Conservation (phyloP, 2,888 invertebrate genomes). For the Thereva nobilitata region DNA sequence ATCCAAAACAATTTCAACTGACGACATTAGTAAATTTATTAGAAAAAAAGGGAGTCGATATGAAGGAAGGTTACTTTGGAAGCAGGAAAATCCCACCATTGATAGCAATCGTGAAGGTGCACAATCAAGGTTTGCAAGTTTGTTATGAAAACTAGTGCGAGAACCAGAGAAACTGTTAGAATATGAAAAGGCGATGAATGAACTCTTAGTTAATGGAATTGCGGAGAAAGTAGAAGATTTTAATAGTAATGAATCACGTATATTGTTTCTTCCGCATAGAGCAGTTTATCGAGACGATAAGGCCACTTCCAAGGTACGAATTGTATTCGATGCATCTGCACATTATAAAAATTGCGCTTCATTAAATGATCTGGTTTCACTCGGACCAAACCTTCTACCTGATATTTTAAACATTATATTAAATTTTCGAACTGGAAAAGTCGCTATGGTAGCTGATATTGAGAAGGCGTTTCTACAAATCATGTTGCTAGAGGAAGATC, state of each 20-base stretch:
- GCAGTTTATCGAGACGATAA: constrained; percentile 10
- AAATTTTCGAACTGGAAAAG: background rate
- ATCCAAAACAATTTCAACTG: no score
- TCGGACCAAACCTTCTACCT: background rate
- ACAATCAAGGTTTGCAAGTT: background rate
- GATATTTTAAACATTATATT: background rate
- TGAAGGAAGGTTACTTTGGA: no score
- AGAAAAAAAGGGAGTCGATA: no score
- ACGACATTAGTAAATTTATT: background rate
- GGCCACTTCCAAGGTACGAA: constrained; percentile 13
- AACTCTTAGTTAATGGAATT: background rate
- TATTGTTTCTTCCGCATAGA: background rate
- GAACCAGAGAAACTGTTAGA: background rate
- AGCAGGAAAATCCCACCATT: no score
- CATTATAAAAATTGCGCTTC: background rate
- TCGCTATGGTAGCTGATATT: constrained; percentile 3
- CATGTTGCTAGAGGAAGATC: no score
- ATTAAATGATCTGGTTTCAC: constrained; percentile 7
- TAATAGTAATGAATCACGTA: no score
- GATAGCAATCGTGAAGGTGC: constrained; percentile 1
- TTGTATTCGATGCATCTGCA: constrained; percentile 30
- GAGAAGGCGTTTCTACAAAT: no score
- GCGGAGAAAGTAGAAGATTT: no score
- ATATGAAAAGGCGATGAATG: background rate
- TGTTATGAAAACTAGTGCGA: background rate